Conservation (phyloP, 92 coral and sea anemone species). For the Plumapathes pennacea region DNA sequence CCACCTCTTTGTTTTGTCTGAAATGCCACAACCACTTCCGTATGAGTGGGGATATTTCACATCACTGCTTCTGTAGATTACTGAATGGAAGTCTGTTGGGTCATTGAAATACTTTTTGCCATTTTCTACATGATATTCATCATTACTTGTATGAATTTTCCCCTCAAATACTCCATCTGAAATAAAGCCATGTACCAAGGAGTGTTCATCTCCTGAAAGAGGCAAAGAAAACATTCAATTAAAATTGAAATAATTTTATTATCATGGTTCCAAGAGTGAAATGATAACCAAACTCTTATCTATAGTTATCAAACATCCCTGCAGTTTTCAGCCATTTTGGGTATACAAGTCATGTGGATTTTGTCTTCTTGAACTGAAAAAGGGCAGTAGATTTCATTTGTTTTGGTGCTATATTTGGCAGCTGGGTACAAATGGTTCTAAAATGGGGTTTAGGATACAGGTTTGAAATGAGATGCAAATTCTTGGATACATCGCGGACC, state of each 20-base stretch:
- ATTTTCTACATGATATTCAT: slow-evolving; percentile 81
- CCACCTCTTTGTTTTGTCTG: slow-evolving; percentile 74
- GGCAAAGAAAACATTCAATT: not conserved
- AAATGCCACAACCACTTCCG: slow-evolving; percentile 76
- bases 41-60: slow-evolving; percentile 76
- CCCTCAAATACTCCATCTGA: slow-evolving; percentile 84
- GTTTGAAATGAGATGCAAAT: too few relatives aligned
- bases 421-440: too few relatives aligned
- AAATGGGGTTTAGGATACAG: too few relatives aligned
- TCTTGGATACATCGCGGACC: too few relatives aligned
- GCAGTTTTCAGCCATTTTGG: too few relatives aligned
- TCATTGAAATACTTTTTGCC: slow-evolving; percentile 74
- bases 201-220: slow-evolving; percentile 53
- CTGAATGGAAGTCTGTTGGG: slow-evolving; percentile 79
- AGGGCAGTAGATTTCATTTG: too few relatives aligned
- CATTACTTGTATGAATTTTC: slow-evolving; percentile 75
- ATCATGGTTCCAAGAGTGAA: not conserved
- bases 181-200: slow-evolving; percentile 88
- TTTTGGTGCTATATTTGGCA: too few relatives aligned
- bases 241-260: not conserved
- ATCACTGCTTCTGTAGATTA: slow-evolving; percentile 75
- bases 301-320: too few relatives aligned
- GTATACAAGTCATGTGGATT: too few relatives aligned
- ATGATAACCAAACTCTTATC: not conserved
- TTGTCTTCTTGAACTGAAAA: too few relatives aligned